Evolutionary conservation across 2,113 vertebrate species (phyloP).

Genomic region (Chaetorhynchus papuensis): DNA sequence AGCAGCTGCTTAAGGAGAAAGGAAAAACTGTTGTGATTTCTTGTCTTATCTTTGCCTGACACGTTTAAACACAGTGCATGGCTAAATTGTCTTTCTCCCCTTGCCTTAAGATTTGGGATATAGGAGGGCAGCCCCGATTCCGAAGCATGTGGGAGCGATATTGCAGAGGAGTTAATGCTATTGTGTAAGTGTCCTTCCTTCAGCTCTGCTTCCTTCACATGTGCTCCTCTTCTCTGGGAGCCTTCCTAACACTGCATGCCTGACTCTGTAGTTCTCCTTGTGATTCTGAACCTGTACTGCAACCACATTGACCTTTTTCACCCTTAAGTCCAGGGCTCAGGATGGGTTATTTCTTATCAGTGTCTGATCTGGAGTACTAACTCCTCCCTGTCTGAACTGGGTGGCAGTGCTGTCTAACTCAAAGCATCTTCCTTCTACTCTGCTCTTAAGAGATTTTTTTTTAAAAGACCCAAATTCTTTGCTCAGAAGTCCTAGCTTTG

Average conservation of each 20-base stretch:
- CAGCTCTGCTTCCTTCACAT: background rate
- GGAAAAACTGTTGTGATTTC: background rate
- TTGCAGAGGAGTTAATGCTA: conserved; percentile 96
- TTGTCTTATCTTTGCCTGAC: background rate
- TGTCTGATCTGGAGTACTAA: background rate
- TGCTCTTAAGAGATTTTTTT: background rate
- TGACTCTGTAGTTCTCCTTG: background rate
- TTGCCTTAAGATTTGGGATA: conserved; percentile 92
- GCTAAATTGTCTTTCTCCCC: background rate
- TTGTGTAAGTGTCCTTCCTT: conserved; percentile 86
- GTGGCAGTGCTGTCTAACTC: background rate
- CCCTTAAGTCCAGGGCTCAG: background rate
- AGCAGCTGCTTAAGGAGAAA: background rate
- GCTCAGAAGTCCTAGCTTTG: background rate
- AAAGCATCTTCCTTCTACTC: background rate
- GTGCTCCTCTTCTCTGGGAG: background rate
- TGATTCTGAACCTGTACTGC: background rate
- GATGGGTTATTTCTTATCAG: background rate
- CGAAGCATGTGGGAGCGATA: conserved; percentile 99
- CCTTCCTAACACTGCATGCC: background rate
- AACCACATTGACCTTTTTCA: background rate
- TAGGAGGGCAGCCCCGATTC: conserved; percentile 98
- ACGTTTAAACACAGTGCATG: background rate
- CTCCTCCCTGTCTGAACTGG: background rate
- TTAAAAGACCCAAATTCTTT: background rate